Evolutionary conservation across 2,113 vertebrate genomes (phyloP).

Genomic region (Turnix velox): DNA sequence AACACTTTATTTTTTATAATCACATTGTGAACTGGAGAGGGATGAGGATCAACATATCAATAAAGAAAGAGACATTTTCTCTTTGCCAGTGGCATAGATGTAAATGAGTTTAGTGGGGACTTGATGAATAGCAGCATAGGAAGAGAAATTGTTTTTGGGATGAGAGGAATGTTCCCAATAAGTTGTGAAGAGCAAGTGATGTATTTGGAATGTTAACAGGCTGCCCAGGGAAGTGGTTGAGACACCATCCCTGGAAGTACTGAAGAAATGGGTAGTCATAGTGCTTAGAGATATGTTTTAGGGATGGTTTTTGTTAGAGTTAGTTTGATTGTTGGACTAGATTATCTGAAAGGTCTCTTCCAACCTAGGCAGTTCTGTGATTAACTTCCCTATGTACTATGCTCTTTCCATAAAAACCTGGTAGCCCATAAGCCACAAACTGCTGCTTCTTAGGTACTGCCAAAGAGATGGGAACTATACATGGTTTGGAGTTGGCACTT

Average conservation of each 20-base stretch:
- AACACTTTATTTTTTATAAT: conserved; percentile 17
- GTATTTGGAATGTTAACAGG: too few species aligned
- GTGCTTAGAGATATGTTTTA: too few species aligned
- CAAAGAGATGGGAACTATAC: background rate
- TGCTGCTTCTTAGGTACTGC: background rate
- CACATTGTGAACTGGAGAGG: background rate
- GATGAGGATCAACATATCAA: background rate
- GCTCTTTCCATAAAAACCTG: background rate
- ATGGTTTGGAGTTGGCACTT: background rate
- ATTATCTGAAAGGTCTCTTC: too few species aligned
- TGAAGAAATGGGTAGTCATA: too few species aligned
- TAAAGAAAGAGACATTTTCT: background rate
- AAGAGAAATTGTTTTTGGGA: background rate
- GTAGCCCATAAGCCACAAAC: background rate
- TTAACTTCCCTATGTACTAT: background rate
- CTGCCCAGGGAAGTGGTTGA: too few species aligned
- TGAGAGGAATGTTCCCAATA: background rate
- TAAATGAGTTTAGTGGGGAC: background rate
- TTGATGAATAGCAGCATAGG: background rate
- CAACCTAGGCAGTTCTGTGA: too few species aligned
- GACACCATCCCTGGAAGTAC: too few species aligned
- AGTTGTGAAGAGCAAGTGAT: background rate
- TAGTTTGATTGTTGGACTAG: too few species aligned
- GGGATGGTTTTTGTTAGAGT: too few species aligned
- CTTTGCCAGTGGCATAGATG: background rate